phyloP scores from a whole-genome alignment of 2,888 invertebrate genomes.

The Drosophila emarginata region DNA sequence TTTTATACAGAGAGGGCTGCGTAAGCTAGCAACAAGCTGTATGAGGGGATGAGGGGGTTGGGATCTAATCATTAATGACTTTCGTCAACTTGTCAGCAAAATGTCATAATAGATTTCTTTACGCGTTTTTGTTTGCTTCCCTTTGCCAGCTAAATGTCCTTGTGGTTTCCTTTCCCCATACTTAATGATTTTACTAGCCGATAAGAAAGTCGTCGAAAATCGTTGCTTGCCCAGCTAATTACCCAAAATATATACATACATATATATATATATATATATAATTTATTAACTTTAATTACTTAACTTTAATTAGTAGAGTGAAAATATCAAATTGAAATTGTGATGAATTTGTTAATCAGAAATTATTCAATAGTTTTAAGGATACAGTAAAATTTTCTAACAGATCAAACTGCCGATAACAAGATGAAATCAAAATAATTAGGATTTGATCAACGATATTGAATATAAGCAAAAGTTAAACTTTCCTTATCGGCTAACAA shows the following conservation, averaged over 20 bases:
- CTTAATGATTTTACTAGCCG: neutral
- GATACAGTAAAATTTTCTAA: no score
- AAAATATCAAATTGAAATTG: neutral
- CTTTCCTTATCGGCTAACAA: no score
- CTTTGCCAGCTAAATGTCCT: neutral
- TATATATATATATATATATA: neutral
- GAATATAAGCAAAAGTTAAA: no score
- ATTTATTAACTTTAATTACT: neutral
- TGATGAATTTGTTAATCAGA: constrained; percentile 1
- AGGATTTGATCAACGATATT: no score
- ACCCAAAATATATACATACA: constrained; percentile 3
- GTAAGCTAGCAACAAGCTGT: neutral
- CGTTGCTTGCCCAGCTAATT: neutral
- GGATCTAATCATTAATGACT: constrained; percentile 65
- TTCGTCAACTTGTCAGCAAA: constrained; percentile 72
- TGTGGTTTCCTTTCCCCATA: constrained; percentile 39
- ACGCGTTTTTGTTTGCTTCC: constrained; percentile 55
- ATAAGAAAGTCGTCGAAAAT: constrained; percentile 2
- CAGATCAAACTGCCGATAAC: no score
- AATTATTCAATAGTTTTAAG: no score
- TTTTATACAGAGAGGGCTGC: constrained; percentile 13
- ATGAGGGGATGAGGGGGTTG: neutral
- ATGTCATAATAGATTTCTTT: constrained; percentile 76
- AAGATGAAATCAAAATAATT: no score
- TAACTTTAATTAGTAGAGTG: neutral